Evolutionary conservation across 2,113 vertebrate species (phyloP), one percentile per base, ranked within the genome.

Genomic region (Cyprinus carpio): DNA sequence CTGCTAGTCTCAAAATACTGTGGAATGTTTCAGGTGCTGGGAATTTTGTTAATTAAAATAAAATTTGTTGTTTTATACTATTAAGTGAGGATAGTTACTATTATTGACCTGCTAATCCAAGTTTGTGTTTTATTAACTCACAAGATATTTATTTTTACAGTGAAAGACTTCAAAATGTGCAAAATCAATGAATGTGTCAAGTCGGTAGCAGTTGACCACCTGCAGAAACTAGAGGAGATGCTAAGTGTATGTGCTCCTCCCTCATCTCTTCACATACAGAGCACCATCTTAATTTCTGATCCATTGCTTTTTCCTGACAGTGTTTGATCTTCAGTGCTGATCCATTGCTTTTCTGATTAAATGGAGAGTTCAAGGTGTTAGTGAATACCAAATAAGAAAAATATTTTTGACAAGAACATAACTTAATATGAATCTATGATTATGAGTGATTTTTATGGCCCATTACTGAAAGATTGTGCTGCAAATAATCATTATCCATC

Each of bases 131-230:
- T 37, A 69, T 69, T 20, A 69, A 34, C 3, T 10, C 60, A 27
- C 25, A 75, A 75, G 6, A 51, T 54, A 76, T 20, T 31, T 65
- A 29, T 27, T 6, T 27, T 46, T 64, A 64, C 37, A 46, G 78
- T 81, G 78, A 16, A 65, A 64, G 78, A 80, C 37, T 43, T 46
- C 4, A 65, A 20, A 65, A 81, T 46, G 78, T 81, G 78, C 78
- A 65, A 81, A 43, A 64, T 81, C 58, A 64, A 65, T 65, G 6
- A 79, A 79, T 79, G 75, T 65, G n/a, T 16, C 13, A 62, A 10
- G 23, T 79, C 76, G 25, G 76, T 60, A 62, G 23, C 76, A 62
- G 54, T 12, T 60, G 12, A 80, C n/a, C 13, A 27, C 15, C 34
- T 43, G 20, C 54, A 8, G 54, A 60, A 37, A 15, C 34, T 64